Base-by-base conservation (phyloP, 1,140 invertebrate species). In the Diachasma alloeum region DNA sequence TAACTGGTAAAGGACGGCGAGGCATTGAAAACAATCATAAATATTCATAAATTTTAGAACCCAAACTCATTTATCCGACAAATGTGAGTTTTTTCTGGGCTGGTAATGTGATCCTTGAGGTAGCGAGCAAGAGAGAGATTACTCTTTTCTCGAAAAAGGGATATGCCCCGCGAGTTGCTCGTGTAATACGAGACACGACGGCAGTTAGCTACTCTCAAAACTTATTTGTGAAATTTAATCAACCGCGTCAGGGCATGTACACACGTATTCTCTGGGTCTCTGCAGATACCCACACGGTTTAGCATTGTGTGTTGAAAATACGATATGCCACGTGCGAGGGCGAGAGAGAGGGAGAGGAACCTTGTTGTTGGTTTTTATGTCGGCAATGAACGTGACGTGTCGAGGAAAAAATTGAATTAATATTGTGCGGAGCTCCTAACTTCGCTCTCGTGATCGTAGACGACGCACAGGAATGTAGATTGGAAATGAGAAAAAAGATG, bases 201-300 rank as follows among this genome's bases (percentile, higher is more conserved):
- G 74, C 80, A 77, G 82, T 82, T 83, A 83, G 78, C 81, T 81
- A 59, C 74, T 74, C 81, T 82, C 81, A 66, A 66, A 82, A 84
- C 82, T 86, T 82, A 84, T 86, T 86, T 84, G 76, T 83, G 83
- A 86, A 86, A 86, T 86, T 86, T 81, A 86, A 86, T 86, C 84
- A 81, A 84, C 82, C 83, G 81, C 79, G 78, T 75, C 74, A 74
- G 39, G 26, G 48, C 48, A 46, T 70, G 31, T 74, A 53, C 19
- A 70, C 74, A 22, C 53, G 70, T 76, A 63, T 59, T 69, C 13
- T 4, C 31, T 15, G 24, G 6, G 42, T 53, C 36, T 71, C 59
- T 10, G 19, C 46, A 37, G 26, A 75, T 53, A 19, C 4, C 44
- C 69, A 36, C 36, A 71, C 0, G 44, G 8, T 53, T 15, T 71